Evolutionary conservation across 1,140 invertebrate genomes (phyloP), one percentile per base, ranked within the genome.

Genomic region (Drosophila navojoa): DNA sequence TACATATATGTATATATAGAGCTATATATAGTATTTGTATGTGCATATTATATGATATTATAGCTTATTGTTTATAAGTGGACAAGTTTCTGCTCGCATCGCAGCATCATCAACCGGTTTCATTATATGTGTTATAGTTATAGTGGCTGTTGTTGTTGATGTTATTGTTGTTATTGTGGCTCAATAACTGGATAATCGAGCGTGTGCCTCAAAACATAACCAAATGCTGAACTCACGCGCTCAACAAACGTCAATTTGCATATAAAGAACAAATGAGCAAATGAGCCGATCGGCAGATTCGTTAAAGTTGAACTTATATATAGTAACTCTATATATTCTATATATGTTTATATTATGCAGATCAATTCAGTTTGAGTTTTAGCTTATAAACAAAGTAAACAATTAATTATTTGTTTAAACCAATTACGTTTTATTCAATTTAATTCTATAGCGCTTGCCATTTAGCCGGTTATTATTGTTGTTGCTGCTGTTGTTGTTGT

Each of bases 381-480:
- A 38, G 61, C 15, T 50, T 67, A 57, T 67, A 54, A 54, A 68
- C 38, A 60, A 60, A 60, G 38, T 42, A 54, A 47, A 53, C 49
- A 60, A 72, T 68, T 72, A 60, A 60, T 60, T 72, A 60, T 6
- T 47, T 59, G 32, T 50, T 60, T 68, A 40, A 72, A 42, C 67
- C 45, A 72, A 72, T 68, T 72, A 68, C 70, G 70, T 47, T 68
- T 68, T 60, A 72, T 72, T 68, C 42, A 72, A 55, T 72, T 68
- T 29, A 68, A 55, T 52, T 71, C 59, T 29, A 78, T 38, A 87
- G 74, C 81, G 70, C 59, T 78, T 81, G 81, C 62, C 82, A 86
- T 85, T 85, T 81, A 78, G 82, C 81, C 75, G 74, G 81, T 81
- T 85, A 75, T 59, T 58, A 58, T 67, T 77, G 53, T 44, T 61